These are phyloP conservation scores for Sorex maritimensis DNA, from an alignment of 2,797 vertebrate genomes.

Conservation along the genomic window DNA sequence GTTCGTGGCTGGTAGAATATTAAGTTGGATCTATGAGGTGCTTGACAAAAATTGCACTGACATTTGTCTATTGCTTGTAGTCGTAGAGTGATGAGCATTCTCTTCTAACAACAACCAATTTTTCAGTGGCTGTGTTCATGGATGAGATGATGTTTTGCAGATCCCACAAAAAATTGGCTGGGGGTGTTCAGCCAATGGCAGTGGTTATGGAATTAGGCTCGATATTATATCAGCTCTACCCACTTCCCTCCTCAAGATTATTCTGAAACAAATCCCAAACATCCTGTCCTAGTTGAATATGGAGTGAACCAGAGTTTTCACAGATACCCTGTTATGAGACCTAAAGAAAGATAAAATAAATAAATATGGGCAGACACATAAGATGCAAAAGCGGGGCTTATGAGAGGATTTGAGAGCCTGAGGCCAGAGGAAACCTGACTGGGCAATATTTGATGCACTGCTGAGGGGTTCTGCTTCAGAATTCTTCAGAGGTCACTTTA, in stretches of 20 bases:
- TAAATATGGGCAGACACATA: too few species aligned
- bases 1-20: background rate
- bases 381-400: background rate
- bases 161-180: background rate
- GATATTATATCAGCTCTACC: background rate
- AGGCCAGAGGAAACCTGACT: rapidly evolving
- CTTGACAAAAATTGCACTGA: background rate
- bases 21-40: constrained; percentile 29
- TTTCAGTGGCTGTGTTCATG: background rate
- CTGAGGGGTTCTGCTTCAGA: background rate
- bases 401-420: background rate
- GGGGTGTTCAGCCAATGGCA: background rate
- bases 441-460: background rate
- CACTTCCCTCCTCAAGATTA: background rate
- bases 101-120: background rate
- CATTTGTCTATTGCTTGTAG: background rate
- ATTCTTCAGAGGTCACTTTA: background rate
- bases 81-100: background rate
- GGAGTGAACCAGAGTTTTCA: background rate
- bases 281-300: constrained; percentile 14
- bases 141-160: background rate
- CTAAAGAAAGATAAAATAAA: background rate
- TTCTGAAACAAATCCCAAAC: constrained; percentile 48
- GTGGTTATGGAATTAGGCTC: background rate
- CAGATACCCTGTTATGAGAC: constrained; percentile 19